phyloP scores from a whole-genome alignment of 2,797 vertebrate species.

The Eremophila alpestris region DNA sequence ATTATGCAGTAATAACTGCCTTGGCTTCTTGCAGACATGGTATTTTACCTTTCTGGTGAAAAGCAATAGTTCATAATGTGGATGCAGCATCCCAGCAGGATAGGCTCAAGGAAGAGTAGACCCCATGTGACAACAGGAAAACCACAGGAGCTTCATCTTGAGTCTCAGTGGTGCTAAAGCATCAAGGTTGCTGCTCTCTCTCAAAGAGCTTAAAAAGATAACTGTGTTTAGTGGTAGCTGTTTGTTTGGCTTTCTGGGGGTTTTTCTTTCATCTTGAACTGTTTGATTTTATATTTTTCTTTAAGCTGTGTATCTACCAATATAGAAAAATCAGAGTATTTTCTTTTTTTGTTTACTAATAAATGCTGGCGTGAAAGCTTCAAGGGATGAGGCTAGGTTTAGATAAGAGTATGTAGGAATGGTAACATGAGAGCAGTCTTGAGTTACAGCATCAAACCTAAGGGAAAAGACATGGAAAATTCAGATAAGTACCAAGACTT shows the following conservation, averaged over 20 bases:
- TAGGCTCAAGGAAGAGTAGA: background rate
- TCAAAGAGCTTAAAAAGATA: background rate
- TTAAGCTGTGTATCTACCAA: background rate
- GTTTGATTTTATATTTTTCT: background rate
- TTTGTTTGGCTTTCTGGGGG: background rate
- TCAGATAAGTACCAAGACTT: background rate
- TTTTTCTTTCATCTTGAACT: background rate
- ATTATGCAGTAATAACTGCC: background rate
- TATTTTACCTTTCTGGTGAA: background rate
- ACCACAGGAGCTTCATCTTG: background rate
- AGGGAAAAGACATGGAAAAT: background rate
- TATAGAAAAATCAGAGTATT: background rate
- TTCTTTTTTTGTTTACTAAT: background rate
- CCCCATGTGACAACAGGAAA: background rate
- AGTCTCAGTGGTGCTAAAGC: background rate
- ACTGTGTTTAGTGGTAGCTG: background rate
- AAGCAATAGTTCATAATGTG: background rate
- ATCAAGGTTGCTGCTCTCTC: background rate
- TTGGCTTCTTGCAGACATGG: background rate
- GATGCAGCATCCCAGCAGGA: background rate
- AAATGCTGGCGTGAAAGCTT: background rate
- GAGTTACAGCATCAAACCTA: background rate
- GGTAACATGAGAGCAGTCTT: background rate
- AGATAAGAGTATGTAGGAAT: background rate
- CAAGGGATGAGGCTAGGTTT: background rate